phyloP scores from a whole-genome alignment of 2,797 vertebrate species.

The Fratercula arctica region DNA sequence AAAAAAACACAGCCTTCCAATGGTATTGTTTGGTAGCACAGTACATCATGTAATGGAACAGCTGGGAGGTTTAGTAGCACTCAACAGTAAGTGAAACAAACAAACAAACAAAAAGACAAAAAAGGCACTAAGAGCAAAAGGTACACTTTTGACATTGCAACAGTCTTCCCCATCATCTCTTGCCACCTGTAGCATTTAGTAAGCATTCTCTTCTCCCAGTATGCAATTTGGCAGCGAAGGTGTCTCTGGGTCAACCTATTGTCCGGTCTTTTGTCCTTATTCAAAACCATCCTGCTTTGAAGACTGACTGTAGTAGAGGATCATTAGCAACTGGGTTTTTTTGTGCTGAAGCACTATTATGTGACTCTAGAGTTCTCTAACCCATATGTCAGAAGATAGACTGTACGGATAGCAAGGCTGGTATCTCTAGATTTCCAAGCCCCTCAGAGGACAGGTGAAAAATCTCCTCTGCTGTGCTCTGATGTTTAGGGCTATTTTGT shows the following conservation, averaged over 20 bases:
- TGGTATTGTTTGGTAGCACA: neutral
- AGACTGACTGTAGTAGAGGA: neutral
- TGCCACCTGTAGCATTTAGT: neutral
- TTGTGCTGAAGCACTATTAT: neutral
- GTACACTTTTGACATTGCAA: neutral
- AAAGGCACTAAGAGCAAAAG: neutral
- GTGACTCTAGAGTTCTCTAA: neutral
- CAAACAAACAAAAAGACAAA: neutral
- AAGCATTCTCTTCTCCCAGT: neutral
- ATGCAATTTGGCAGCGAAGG: neutral
- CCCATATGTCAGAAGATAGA: neutral
- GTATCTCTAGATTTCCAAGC: neutral
- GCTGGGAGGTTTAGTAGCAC: neutral
- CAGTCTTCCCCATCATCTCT: neutral
- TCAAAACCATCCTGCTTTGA: neutral
- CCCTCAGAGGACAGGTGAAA: neutral
- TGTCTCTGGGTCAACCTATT: neutral
- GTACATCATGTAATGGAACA: neutral
- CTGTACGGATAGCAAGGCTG: neutral
- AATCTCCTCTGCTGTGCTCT: neutral
- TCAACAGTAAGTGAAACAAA: neutral
- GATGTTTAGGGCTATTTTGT: neutral
- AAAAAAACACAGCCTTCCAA: neutral
- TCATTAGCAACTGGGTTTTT: neutral
- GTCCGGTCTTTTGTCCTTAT: neutral